Conservation (phyloP, 2,888 invertebrate genomes). For the Yponomeuta evonymella region DNA sequence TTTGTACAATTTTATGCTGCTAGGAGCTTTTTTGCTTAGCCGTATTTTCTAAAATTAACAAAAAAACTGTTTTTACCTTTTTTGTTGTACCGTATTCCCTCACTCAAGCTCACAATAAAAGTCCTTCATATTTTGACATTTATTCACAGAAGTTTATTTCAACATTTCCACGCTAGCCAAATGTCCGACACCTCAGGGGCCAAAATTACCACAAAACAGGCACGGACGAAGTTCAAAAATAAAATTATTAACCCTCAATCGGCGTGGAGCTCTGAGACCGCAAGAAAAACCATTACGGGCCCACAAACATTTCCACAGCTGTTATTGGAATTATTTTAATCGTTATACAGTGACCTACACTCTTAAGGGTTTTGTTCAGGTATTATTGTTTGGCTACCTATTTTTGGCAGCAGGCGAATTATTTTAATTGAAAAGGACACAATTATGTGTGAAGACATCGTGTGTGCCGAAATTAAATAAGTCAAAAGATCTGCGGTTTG, state of each 20-base stretch:
- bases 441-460: not conserved
- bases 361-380: not conserved
- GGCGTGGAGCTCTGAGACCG: not conserved
- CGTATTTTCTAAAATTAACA: too few species aligned
- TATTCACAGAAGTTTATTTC: not conserved
- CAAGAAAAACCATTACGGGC: not conserved
- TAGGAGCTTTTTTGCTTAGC: too few species aligned
- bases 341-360: conserved; percentile 13
- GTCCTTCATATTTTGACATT: conserved; percentile 1
- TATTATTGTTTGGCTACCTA: not conserved
- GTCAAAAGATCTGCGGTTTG: not conserved
- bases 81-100: not conserved
- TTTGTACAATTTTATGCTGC: too few species aligned
- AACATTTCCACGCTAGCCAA: conserved; percentile 38
- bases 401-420: too few species aligned
- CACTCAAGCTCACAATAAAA: not conserved
- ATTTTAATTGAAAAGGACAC: too few species aligned
- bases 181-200: conserved; percentile 52
- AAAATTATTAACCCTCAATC: conserved; percentile 9
- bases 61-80: too few species aligned
- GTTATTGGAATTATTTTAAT: conserved; percentile 28
- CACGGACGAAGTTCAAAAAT: conserved; percentile 11
- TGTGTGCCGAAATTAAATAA: not conserved
- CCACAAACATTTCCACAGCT: conserved; percentile 35
- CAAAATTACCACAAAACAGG: conserved; percentile 26